Conservation (phyloP, 2,888 invertebrate genomes). For the Chironomus riparius region DNA sequence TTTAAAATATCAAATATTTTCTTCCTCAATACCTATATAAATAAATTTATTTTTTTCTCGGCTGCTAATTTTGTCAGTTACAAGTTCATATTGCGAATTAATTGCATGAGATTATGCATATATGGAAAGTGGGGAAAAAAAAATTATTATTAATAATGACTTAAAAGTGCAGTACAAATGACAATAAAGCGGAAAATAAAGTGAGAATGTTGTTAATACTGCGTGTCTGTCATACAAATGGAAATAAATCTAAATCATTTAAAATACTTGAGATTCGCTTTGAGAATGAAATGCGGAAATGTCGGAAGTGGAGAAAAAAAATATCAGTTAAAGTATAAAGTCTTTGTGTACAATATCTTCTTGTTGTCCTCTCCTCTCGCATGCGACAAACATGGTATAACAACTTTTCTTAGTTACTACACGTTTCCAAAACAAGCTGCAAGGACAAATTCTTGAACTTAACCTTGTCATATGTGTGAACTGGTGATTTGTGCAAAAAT, state of each 20-base stretch:
- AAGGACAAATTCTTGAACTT: slow-evolving; percentile 3
- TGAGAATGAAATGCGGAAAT: not conserved
- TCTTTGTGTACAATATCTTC: too few relatives aligned
- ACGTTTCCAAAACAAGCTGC: not conserved
- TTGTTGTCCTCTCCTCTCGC: too few relatives aligned
- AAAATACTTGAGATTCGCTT: not conserved
- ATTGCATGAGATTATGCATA: too few relatives aligned
- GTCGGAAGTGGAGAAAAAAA: not conserved
- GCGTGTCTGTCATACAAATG: not conserved
- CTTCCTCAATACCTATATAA: not conserved
- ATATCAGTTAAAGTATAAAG: not conserved
- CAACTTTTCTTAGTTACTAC: not conserved
- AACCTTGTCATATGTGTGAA: not conserved
- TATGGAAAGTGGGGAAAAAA: too few relatives aligned
- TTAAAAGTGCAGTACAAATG: too few relatives aligned
- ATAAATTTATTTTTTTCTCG: too few relatives aligned
- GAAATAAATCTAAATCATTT: not conserved
- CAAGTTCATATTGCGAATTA: too few relatives aligned
- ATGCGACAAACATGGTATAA: too few relatives aligned
- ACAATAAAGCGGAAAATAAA: not conserved
- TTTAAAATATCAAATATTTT: not conserved
- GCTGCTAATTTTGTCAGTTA: too few relatives aligned
- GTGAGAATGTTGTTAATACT: not conserved
- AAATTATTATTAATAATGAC: too few relatives aligned
- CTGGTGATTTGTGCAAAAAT: too few relatives aligned